Evolutionary conservation across 1,140 invertebrate genomes (phyloP).

Genomic region (Rhyacophila brunnea): DNA sequence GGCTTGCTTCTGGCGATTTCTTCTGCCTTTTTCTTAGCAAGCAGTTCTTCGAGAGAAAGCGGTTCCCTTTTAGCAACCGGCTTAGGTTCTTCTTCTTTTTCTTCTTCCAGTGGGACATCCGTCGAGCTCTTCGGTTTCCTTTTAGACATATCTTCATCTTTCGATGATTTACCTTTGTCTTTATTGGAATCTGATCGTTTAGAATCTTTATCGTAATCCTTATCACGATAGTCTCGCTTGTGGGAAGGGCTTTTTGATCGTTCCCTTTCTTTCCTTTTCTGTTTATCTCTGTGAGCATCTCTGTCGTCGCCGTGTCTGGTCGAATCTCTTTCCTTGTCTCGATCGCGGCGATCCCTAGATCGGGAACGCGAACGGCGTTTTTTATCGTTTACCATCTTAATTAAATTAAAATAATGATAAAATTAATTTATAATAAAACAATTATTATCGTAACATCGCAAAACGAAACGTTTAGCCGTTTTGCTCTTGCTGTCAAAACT

Average conservation of each 20-base stretch:
- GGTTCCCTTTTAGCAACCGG: constrained; percentile 77
- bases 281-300: constrained; percentile 39
- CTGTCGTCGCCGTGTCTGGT: constrained; percentile 40
- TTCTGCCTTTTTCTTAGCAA: constrained; percentile 95
- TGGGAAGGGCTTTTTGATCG: constrained; percentile 33
- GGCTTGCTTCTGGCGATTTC: constrained; percentile 92
- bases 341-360: constrained; percentile 47
- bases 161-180: constrained; percentile 37
- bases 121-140: constrained; percentile 45
- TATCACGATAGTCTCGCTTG: constrained; percentile 41
- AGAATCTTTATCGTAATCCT: constrained; percentile 40
- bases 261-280: constrained; percentile 41
- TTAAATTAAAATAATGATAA: not conserved
- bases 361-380: constrained; percentile 45
- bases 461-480: too few species aligned
- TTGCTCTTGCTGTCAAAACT: too few species aligned
- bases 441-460: too few species aligned
- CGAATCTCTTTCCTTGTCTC: constrained; percentile 35
- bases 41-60: constrained; percentile 91
- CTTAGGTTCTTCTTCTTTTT: constrained; percentile 43
- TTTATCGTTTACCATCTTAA: constrained; percentile 53
- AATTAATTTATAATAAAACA: too few species aligned
- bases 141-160: constrained; percentile 44
- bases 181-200: constrained; percentile 42
- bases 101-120: constrained; percentile 42